Percentiles rank a stretch among this genome's conserved stretches.
phyloP scores from a whole-genome alignment of 2,797 vertebrate genomes.

The Malacoraja senta region DNA sequence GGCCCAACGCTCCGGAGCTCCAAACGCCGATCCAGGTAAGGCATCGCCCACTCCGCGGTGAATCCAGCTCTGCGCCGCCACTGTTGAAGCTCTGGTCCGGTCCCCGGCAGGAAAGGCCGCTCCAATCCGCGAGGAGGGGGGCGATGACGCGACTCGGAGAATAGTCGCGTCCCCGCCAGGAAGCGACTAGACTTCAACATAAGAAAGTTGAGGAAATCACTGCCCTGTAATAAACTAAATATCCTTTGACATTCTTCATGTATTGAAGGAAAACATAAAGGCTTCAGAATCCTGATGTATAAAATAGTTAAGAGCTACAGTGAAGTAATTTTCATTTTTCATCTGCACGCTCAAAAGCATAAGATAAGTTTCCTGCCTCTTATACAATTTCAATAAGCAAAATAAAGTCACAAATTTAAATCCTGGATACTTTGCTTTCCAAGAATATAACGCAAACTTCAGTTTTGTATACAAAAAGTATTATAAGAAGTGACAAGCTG shows the following conservation, averaged over 20 bases:
- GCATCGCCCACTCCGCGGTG: no score
- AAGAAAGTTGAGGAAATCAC: slow-evolving; percentile 31
- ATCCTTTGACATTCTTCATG: neutral
- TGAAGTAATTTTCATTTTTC: neutral
- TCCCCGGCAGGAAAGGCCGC: no score
- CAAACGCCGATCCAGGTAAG: no score
- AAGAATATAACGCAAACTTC: neutral
- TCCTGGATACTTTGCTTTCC: neutral
- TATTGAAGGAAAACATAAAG: no score
- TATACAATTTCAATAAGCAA: neutral
- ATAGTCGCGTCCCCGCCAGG: no score
- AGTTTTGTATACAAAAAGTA: neutral
- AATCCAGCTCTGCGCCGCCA: no score
- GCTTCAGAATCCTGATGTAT: neutral
- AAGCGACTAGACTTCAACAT: neutral
- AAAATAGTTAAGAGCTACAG: neutral
- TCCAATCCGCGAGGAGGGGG: no score
- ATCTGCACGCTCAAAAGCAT: neutral
- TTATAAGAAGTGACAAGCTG: neutral
- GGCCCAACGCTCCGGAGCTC: no score
- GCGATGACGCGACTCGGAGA: no score
- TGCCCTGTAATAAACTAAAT: neutral
- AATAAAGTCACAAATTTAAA: neutral
- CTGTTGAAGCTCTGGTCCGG: no score
- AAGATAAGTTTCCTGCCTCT: neutral